These are phyloP conservation scores for Hipposideros armiger DNA, from an alignment of 2,113 vertebrate genomes.

Conservation along the genomic window DNA sequence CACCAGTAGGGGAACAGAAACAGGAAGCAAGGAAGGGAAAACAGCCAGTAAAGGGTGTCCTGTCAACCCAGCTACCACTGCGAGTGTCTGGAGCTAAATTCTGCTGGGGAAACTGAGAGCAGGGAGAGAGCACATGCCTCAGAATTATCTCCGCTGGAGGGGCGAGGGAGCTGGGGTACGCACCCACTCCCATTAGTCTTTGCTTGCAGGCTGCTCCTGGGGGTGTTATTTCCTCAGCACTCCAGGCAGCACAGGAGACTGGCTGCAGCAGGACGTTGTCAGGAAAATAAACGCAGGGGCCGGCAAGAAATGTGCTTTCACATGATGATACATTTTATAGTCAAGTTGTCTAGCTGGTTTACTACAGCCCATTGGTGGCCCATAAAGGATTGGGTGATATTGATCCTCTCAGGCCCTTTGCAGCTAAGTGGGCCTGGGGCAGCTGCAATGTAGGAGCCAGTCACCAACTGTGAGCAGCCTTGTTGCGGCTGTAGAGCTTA, in stretches of 20 bases:
- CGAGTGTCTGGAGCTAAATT: neutral
- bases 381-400: neutral
- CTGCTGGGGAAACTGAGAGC: neutral
- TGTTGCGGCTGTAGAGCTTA: neutral
- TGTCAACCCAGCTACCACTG: neutral
- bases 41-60: neutral
- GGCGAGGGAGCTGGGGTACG: too few species aligned
- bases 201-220: neutral
- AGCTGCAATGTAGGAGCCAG: too few species aligned
- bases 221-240: neutral
- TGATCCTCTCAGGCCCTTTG: neutral
- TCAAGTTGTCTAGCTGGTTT: neutral
- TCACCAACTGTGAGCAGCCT: neutral
- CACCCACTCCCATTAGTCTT: neutral
- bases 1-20: neutral
- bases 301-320: neutral
- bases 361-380: neutral
- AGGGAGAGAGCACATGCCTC: neutral
- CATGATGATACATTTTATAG: neutral
- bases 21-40: neutral
- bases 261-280: neutral
- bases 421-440: neutral
- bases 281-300: neutral
- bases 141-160: neutral
- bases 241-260: neutral